These are phyloP conservation scores for Troides helena DNA, from an alignment of 2,888 invertebrate species.

Conservation along the genomic window DNA sequence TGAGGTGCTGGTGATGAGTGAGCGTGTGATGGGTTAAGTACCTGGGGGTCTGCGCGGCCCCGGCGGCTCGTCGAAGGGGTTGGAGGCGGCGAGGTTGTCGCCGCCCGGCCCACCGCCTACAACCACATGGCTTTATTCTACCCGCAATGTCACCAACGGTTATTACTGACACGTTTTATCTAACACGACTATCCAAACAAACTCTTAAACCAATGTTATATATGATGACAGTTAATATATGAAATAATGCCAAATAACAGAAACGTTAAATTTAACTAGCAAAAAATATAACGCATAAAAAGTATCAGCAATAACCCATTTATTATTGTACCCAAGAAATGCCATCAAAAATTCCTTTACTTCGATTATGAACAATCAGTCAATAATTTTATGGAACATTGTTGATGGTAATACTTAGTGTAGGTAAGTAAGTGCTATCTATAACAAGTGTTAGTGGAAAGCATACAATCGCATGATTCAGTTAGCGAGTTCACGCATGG, in stretches of 20 bases:
- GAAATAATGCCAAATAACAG: not conserved
- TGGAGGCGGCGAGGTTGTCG: conserved; percentile 91
- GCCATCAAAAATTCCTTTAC: conserved; percentile 29
- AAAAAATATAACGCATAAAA: not conserved
- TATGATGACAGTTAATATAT: not conserved
- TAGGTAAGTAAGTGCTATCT: conserved; percentile 30
- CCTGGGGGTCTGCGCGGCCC: conserved; percentile 78
- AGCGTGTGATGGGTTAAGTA: conserved; percentile 60
- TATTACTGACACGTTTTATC: conserved; percentile 27
- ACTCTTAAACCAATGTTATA: not conserved
- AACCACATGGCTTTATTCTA: conserved; percentile 51
- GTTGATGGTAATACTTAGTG: conserved; percentile 31
- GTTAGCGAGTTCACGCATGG: conserved; percentile 48
- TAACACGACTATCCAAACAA: not conserved
- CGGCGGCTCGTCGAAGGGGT: conserved; percentile 91
- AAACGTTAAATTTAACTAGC: not conserved
- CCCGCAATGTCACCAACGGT: conserved; percentile 34
- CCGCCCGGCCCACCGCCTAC: conserved; percentile 77
- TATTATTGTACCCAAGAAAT: conserved; percentile 28
- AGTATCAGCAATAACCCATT: conserved; percentile 20
- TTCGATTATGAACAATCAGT: not conserved
- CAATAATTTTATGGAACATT: not conserved
- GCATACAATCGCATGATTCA: conserved; percentile 54
- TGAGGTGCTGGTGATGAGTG: conserved; percentile 34
- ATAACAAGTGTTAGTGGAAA: conserved; percentile 53